Base-by-base conservation (phyloP, 2,888 invertebrate species). In the Troilus luridus region DNA sequence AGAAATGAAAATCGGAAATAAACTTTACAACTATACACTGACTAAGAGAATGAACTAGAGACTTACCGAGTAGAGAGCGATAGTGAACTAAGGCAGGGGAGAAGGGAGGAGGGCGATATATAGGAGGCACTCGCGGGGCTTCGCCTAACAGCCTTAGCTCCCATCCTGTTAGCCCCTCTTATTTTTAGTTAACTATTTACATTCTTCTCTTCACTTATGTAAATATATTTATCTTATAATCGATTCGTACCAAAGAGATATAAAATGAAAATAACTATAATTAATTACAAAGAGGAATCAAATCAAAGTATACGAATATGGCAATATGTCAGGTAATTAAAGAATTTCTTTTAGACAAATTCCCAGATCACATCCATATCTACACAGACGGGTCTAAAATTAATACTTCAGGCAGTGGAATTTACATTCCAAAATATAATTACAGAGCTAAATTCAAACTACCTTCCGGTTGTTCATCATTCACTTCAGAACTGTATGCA, bases 71-170 rank as follows among this genome's bases (percentile, higher is more conserved):
- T 27, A 77, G 85, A 54, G 2, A 56, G 10, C 85, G 56, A 56
- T 56, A 58, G 56, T 5, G 14, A 24, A 90, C 90, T 90, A 81
- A 77, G 90, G 81, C 77, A 90, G 90, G 11, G 19, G 27, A 27
- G 41, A 17, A 0, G 11, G n/a, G 60, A 5, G 24, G 2, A 17
- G 72, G 41, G 56, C 58, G 91, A 89, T 92, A 92, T 92, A 92
- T 91, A 91, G 91, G 60, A 60, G 90, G 91, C 88, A 59, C 91
- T 67, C 59, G 91, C 67, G 77, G 88, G 92, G 92, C 92, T 92
- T 92, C 92, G 19, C n/a, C 58, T 90, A 90, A 90, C 77, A 12
- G 90, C 81, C 56, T 90, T 81, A 81, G 24, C n/a, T n/a, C 24
- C 19, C 67, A 90, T 90, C 90, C 81, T 90, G 90, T 90, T 90